These are phyloP conservation scores for Dendrocincla fuliginosa DNA, from an alignment of 2,797 vertebrate genomes.

Conservation along the genomic window DNA sequence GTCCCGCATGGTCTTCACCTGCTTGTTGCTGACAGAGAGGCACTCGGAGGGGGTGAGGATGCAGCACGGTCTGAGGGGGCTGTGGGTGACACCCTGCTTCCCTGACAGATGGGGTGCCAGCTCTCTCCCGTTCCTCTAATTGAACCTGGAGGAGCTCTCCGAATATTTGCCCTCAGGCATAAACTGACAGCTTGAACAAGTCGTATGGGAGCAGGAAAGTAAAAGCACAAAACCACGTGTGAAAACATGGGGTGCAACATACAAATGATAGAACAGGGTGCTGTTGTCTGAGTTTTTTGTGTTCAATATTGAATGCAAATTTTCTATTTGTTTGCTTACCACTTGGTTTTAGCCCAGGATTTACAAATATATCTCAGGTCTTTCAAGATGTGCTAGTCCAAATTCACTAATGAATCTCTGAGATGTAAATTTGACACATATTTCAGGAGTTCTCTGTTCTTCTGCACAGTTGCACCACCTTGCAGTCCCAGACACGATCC, in stretches of 20 bases:
- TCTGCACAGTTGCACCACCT: not conserved
- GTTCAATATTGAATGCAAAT: not conserved
- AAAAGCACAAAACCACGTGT: not conserved
- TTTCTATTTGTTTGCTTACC: not conserved
- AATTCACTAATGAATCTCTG: not conserved
- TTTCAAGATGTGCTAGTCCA: not conserved
- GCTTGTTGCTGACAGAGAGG: not conserved
- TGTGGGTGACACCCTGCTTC: not conserved
- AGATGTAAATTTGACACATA: fast-evolving
- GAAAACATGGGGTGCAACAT: fast-evolving
- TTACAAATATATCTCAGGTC: not conserved
- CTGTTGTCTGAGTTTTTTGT: not conserved
- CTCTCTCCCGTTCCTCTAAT: fast-evolving
- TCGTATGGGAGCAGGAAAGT: no score
- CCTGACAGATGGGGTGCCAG: not conserved
- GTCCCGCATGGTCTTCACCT: fast-evolving
- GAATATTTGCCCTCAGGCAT: no score
- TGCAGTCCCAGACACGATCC: not conserved
- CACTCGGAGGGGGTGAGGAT: fast-evolving
- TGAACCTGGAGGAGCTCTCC: not conserved
- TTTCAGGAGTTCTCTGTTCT: not conserved
- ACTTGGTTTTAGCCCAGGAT: not conserved
- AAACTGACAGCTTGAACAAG: no score
- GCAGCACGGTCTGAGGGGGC: fast-evolving
- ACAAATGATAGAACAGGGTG: not conserved